Evolutionary conservation across 1,140 invertebrate species (phyloP).

Genomic region (Caenorhabditis inopinata): DNA sequence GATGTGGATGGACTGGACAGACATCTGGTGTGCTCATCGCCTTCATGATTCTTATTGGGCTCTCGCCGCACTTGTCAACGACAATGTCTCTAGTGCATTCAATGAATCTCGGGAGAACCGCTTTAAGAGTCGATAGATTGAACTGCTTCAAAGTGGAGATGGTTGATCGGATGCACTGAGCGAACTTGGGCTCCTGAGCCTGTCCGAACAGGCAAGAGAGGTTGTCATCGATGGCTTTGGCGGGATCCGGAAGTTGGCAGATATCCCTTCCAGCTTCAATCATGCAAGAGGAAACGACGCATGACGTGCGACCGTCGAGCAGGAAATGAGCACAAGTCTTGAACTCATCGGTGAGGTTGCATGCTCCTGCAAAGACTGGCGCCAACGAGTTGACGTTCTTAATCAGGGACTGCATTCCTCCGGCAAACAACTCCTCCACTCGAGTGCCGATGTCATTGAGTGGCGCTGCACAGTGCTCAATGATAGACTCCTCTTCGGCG

Average conservation of each 20-base stretch:
- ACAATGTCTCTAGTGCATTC: slow-evolving; percentile 62
- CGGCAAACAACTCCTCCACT: slow-evolving; percentile 61
- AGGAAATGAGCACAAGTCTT: slow-evolving; percentile 35
- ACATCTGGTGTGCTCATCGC: slow-evolving; percentile 58
- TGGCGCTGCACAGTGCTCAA: slow-evolving; percentile 62
- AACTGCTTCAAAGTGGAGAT: slow-evolving; percentile 62
- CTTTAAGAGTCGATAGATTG: slow-evolving; percentile 51
- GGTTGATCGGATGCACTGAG: slow-evolving; percentile 60
- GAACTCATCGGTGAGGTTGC: slow-evolving; percentile 52
- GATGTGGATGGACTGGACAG: slow-evolving; percentile 48
- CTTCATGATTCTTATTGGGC: slow-evolving; percentile 55
- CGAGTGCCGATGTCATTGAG: slow-evolving; percentile 54
- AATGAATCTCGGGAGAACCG: slow-evolving; percentile 62
- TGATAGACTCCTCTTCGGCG: slow-evolving; percentile 53
- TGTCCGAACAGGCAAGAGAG: slow-evolving; percentile 60
- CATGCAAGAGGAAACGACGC: slow-evolving; percentile 62
- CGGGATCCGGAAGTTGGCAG: slow-evolving; percentile 59
- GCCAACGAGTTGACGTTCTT: slow-evolving; percentile 64
- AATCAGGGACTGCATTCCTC: slow-evolving; percentile 60
- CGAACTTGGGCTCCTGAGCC: slow-evolving; percentile 59
- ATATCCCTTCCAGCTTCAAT: slow-evolving; percentile 58
- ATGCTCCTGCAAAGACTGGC: slow-evolving; percentile 64
- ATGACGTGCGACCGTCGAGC: slow-evolving; percentile 23
- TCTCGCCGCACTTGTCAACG: slow-evolving; percentile 52
- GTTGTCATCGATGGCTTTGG: slow-evolving; percentile 59